These are phyloP conservation scores for Metalampra italica DNA, from an alignment of 2,888 invertebrate species.

Conservation along the genomic window DNA sequence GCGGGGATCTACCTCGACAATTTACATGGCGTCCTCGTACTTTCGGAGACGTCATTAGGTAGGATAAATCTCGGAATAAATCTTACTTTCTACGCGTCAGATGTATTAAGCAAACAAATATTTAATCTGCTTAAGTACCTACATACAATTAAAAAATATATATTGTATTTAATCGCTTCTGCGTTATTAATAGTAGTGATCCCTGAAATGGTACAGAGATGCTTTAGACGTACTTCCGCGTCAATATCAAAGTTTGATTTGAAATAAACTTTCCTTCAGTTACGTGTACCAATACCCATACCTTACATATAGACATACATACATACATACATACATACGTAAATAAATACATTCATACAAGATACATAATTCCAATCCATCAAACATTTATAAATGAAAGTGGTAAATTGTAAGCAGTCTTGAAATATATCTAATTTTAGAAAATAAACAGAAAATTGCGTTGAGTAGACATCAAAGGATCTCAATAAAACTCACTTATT, in stretches of 20 bases:
- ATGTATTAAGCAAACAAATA: not conserved
- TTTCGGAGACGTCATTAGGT: slow-evolving; percentile 40
- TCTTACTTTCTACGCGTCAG: slow-evolving; percentile 3
- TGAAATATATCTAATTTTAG: slow-evolving; percentile 32
- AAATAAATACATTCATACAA: too few relatives aligned
- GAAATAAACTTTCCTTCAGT: too few relatives aligned
- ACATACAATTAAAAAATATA: not conserved
- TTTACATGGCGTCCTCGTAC: slow-evolving; percentile 36
- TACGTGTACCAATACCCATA: too few relatives aligned
- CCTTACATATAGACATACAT: too few relatives aligned
- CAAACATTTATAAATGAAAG: not conserved
- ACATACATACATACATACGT: too few relatives aligned
- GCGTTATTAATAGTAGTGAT: too few relatives aligned
- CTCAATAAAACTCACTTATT: slow-evolving; percentile 59
- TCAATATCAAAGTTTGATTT: too few relatives aligned
- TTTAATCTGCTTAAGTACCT: not conserved
- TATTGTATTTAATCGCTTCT: too few relatives aligned
- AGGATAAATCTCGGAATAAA: slow-evolving; percentile 37
- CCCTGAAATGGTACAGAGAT: too few relatives aligned
- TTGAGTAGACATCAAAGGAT: slow-evolving; percentile 62
- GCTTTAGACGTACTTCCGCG: too few relatives aligned
- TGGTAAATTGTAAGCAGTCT: slow-evolving; percentile 2
- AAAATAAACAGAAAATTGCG: slow-evolving; percentile 54
- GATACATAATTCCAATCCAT: too few relatives aligned
- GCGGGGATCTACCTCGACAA: slow-evolving; percentile 43